phyloP scores from a whole-genome alignment of 2,888 invertebrate genomes.

The Agonopterix subpropinquella region DNA sequence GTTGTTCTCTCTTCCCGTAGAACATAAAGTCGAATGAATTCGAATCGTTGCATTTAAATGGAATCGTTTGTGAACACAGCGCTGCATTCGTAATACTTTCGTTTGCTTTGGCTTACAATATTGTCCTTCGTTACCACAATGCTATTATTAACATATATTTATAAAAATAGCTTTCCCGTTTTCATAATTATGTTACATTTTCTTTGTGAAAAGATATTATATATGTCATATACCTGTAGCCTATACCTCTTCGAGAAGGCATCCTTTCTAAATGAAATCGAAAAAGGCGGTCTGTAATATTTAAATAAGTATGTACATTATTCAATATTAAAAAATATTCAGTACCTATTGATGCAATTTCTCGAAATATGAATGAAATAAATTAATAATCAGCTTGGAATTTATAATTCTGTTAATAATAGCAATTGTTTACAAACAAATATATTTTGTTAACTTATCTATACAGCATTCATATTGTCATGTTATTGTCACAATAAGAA shows the following conservation, averaged over 20 bases:
- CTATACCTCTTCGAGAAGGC: too few relatives aligned
- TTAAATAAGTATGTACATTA: too few relatives aligned
- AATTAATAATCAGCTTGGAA: too few relatives aligned
- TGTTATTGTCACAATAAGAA: neutral
- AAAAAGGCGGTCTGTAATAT: too few relatives aligned
- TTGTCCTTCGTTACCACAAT: constrained; percentile 29
- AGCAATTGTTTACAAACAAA: constrained; percentile 24
- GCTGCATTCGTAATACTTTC: constrained; percentile 49
- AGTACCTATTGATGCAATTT: too few relatives aligned
- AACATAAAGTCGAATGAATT: neutral
- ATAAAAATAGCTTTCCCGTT: constrained; percentile 1
- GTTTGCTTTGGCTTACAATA: constrained; percentile 57
- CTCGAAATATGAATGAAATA: too few relatives aligned
- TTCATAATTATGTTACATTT: neutral
- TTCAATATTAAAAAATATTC: too few relatives aligned
- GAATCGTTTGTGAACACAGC: constrained; percentile 34
- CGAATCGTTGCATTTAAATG: constrained; percentile 14
- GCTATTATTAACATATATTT: constrained; percentile 17
- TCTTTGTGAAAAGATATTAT: too few relatives aligned
- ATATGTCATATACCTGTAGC: too few relatives aligned
- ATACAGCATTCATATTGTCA: neutral
- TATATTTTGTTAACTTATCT: constrained; percentile 4
- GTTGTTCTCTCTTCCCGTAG: neutral
- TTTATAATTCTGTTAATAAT: constrained; percentile 18
- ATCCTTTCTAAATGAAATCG: too few relatives aligned